Conservation (phyloP, 1,140 invertebrate genomes). For the Pomacea maculata region DNA sequence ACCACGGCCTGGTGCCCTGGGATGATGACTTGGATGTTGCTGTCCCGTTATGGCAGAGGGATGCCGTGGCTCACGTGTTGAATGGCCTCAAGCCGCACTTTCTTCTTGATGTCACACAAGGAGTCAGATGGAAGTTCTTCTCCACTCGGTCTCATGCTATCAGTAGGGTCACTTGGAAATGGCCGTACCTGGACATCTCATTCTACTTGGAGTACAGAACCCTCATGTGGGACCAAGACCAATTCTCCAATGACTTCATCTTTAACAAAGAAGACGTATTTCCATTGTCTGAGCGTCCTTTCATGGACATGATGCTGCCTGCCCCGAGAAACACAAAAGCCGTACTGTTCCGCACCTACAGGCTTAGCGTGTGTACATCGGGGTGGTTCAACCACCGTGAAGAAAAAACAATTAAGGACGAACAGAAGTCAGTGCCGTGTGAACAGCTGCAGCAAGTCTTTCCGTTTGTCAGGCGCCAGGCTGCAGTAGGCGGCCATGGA, state of each 20-base stretch:
- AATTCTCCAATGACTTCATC: neutral
- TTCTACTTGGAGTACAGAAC: constrained; percentile 32
- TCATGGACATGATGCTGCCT: constrained; percentile 26
- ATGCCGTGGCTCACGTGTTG: neutral
- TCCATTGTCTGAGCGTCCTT: constrained; percentile 28
- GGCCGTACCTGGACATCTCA: constrained; percentile 37
- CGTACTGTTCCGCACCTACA: constrained; percentile 15
- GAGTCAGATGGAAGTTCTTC: constrained; percentile 35
- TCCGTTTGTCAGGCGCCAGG: neutral
- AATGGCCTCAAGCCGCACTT: neutral
- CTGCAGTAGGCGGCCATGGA: neutral
- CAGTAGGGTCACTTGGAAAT: constrained; percentile 9
- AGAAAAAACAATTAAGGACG: neutral
- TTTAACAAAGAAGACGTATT: constrained; percentile 28
- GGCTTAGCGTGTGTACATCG: constrained; percentile 11
- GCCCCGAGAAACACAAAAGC: constrained; percentile 25
- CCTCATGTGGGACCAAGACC: constrained; percentile 35
- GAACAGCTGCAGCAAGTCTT: neutral
- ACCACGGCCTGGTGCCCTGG: constrained; percentile 45
- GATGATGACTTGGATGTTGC: constrained; percentile 44
- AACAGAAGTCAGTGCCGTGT: neutral
- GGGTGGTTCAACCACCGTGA: constrained; percentile 15
- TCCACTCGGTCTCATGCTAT: constrained; percentile 15
- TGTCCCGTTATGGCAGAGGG: constrained; percentile 10
- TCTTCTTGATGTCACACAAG: constrained; percentile 20